These are phyloP conservation scores for Thripadectes ignobilis DNA, from an alignment of 2,797 vertebrate species.

Conservation along the genomic window DNA sequence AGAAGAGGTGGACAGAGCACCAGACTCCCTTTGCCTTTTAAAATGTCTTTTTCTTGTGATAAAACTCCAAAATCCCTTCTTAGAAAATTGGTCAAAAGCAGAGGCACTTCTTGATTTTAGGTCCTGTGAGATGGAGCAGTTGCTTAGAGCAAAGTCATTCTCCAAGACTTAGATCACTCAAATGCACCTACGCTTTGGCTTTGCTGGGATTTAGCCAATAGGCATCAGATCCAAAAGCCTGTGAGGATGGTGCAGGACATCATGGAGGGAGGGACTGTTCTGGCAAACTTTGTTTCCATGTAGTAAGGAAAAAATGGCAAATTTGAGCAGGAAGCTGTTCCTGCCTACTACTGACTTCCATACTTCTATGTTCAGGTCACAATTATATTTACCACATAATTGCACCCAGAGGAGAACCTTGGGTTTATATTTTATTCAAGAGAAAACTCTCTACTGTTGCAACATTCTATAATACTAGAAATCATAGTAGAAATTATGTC, in stretches of 20 bases:
- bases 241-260: not conserved
- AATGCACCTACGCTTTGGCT: not conserved
- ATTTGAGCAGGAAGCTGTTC: not conserved
- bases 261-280: not conserved
- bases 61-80: not conserved
- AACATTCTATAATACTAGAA: not conserved
- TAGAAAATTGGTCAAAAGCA: not conserved
- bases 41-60: not conserved
- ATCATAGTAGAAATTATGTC: not conserved
- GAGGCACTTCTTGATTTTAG: not conserved
- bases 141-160: not conserved
- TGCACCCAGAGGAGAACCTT: not conserved
- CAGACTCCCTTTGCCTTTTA: not conserved
- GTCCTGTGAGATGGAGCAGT: not conserved
- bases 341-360: not conserved
- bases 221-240: not conserved
- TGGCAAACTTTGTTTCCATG: constrained; percentile 25
- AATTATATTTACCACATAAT: constrained; percentile 8
- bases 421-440: not conserved
- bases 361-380: not conserved
- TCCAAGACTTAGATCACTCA: not conserved
- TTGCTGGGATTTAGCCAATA: not conserved
- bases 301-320: not conserved
- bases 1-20: not conserved
- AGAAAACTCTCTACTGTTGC: not conserved